Percentiles rank a stretch among this genome's conserved stretches.
Conservation (phyloP, 2,888 invertebrate species). For the Sycophila texana region DNA sequence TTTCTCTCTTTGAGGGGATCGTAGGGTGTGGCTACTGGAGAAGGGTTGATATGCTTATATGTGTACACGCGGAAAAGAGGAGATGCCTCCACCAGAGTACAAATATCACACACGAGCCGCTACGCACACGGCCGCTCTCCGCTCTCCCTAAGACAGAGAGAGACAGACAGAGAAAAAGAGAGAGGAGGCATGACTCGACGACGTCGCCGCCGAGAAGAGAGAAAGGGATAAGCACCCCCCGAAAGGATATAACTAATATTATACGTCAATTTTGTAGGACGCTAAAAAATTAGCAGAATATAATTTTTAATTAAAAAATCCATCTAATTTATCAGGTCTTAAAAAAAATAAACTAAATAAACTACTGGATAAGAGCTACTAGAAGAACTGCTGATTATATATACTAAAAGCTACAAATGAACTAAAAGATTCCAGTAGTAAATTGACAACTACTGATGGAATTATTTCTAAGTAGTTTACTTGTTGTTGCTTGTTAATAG, state of each 20-base stretch:
- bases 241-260: constrained; percentile 75
- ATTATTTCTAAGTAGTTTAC: too few relatives aligned
- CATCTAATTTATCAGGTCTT: too few relatives aligned
- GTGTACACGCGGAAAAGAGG: constrained; percentile 63
- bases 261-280: constrained; percentile 72
- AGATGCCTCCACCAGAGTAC: constrained; percentile 52
- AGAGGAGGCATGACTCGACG: constrained; percentile 49
- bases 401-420: too few relatives aligned
- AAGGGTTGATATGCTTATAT: constrained; percentile 71
- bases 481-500: too few relatives aligned
- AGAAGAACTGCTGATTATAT: too few relatives aligned
- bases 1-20: constrained; percentile 55
- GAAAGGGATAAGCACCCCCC: constrained; percentile 63
- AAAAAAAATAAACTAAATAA: too few relatives aligned
- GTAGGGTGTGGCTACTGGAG: constrained; percentile 68
- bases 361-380: too few relatives aligned
- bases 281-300: constrained; percentile 70
- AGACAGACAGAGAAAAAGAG: constrained; percentile 43
- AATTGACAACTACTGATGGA: too few relatives aligned
- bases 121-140: constrained; percentile 23
- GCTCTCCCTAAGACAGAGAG: constrained; percentile 31
- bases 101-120: constrained; percentile 46
- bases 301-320: not conserved
- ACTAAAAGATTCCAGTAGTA: too few relatives aligned
- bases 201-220: constrained; percentile 59